Conservation (phyloP, 2,113 vertebrate species). For the Elephas maximus region DNA sequence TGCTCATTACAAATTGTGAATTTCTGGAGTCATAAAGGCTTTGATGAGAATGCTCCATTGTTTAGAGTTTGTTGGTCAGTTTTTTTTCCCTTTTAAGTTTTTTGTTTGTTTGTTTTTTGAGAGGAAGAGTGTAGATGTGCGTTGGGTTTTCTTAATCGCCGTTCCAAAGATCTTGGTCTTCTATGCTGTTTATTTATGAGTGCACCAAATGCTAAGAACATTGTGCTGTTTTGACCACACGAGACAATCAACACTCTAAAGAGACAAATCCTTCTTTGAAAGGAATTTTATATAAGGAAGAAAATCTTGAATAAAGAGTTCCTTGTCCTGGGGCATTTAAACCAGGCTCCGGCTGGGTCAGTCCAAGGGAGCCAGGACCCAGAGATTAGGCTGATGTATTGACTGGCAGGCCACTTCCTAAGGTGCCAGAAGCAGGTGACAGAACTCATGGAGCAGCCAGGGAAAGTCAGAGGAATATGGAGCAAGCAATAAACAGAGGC, state of each 20-base stretch:
- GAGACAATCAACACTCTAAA: not conserved
- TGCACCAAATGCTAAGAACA: not conserved
- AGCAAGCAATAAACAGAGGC: not conserved
- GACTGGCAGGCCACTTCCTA: not conserved
- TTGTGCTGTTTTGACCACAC: not conserved
- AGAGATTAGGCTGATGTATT: not conserved
- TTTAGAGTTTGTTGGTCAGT: not conserved
- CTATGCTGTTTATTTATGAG: not conserved
- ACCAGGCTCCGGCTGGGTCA: not conserved
- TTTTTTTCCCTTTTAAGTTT: not conserved
- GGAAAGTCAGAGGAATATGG: not conserved
- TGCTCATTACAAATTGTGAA: not conserved
- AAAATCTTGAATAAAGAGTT: not conserved
- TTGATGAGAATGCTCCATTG: not conserved
- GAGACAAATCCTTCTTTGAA: not conserved
- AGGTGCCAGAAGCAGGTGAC: not conserved
- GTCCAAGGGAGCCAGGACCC: not conserved
- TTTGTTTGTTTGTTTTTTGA: conserved; percentile 1
- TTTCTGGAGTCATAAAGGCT: not conserved
- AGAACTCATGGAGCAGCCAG: not conserved
- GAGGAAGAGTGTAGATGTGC: not conserved
- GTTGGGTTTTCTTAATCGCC: conserved; percentile 17
- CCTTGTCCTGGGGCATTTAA: not conserved
- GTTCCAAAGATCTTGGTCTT: not conserved
- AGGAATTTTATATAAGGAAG: not conserved